Conservation (phyloP, 2,888 invertebrate species). For the Acanthosepion pharaonis region DNA sequence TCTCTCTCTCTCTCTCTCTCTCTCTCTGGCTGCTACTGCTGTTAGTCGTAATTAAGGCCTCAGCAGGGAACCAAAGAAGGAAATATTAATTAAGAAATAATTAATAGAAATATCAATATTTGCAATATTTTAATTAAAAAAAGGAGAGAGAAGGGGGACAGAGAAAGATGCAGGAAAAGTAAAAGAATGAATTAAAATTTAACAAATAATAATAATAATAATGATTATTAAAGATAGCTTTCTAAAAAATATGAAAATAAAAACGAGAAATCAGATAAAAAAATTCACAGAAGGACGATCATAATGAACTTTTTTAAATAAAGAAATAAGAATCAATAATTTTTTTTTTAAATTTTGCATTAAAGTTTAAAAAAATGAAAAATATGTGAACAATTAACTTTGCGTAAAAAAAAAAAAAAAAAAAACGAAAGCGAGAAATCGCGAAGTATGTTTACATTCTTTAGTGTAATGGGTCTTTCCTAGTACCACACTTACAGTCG, state of each 20-base stretch:
- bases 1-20: neutral
- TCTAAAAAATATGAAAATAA: too few species aligned
- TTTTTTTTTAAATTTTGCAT: neutral
- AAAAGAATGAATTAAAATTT: neutral
- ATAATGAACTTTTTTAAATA: neutral
- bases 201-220: neutral
- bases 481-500: too few species aligned
- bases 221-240: neutral
- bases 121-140: neutral
- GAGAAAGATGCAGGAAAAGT: neutral
- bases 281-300: too few species aligned
- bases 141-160: neutral
- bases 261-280: too few species aligned
- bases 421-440: neutral
- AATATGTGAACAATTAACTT: conserved; percentile 14
- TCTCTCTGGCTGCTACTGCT: neutral
- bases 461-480: too few species aligned
- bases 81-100: conserved; percentile 33
- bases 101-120: conserved; percentile 33
- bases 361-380: neutral
- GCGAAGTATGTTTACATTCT: neutral
- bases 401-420: neutral
- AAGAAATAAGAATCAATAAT: neutral
- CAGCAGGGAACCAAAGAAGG: neutral
- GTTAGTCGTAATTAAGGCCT: conserved; percentile 4